Evolutionary conservation across 2,888 invertebrate species (phyloP), one percentile per base, ranked within the genome.

Genomic region (Atethmia centrago): DNA sequence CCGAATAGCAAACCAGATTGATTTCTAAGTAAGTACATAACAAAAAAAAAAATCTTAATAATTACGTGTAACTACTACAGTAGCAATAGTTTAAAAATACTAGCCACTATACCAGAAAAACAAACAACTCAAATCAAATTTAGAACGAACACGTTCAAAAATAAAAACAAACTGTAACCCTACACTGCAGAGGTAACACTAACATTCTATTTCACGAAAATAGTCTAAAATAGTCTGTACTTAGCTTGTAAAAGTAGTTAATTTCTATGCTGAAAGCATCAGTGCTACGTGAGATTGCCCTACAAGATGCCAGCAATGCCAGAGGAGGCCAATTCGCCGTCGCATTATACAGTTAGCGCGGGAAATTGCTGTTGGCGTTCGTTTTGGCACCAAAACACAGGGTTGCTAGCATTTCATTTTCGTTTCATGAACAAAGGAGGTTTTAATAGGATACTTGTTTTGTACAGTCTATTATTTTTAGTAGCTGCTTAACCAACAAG

Each of bases 301-400:
- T 28, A 31, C 74, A 83, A 87, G 73, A 80, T 79, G 87, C 68
- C 72, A 64, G 77, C 62, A 67, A 73, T 66, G 55, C 63, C 40
- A 68, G 77, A 68, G 68, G 49, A 76, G 70, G 83, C 84, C 84
- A 88, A 90, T 87, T 84, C 74, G 75, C 72, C 63, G 12, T 84
- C 79, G 77, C 87, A 87, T 89, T 92, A 90, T 85, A 85, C 85
- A 84, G 88, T 90, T 90, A 87, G 85, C 84, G 82, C 80, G 84
- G 85, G 84, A 90, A 89, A 91, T 90, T 88, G 90, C 90, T 75
- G 74, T 77, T 74, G 86, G 85, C 83, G 80, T 86, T 89, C 91
- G 85, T 90, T 91, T 88, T 89, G 86, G 85, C 86, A 87, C 86
- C 86, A 88, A 90, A 91, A 89, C 80, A 85, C 79, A 87, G 80